Evolutionary conservation across 2,888 invertebrate species (phyloP).

Genomic region (Ormyrus rosae): DNA sequence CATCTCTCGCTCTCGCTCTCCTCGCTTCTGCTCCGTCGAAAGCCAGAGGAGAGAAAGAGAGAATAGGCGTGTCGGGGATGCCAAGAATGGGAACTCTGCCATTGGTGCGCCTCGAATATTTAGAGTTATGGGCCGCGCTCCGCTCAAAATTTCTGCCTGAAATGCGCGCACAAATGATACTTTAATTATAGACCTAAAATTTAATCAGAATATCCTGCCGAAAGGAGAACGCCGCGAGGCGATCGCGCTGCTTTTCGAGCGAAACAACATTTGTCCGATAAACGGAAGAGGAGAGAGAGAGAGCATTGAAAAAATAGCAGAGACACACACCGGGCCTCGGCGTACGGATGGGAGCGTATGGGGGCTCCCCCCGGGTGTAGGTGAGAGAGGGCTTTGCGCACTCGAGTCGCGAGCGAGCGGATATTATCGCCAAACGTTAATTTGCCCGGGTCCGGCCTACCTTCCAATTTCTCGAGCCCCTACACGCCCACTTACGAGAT

Average conservation of each 20-base stretch:
- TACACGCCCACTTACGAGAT: slow-evolving; percentile 75
- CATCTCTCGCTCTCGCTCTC: background rate
- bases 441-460: slow-evolving; percentile 73
- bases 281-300: no score
- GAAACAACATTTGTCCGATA: background rate
- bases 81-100: slow-evolving; percentile 15
- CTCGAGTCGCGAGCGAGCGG: slow-evolving; percentile 66
- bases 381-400: slow-evolving; percentile 14
- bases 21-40: background rate
- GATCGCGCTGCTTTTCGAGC: no score
- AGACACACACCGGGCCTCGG: slow-evolving; percentile 41
- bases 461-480: slow-evolving; percentile 75
- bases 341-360: slow-evolving; percentile 1
- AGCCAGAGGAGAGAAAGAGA: background rate
- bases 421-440: slow-evolving; percentile 76
- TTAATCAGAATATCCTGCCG: no score
- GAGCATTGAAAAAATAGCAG: background rate
- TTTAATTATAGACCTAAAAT: no score
- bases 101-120: background rate
- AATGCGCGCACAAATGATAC: no score
- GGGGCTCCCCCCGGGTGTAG: slow-evolving; percentile 49
- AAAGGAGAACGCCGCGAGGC: no score
- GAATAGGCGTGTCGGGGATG: background rate
- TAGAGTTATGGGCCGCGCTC: no score
- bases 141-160: no score